phyloP scores from a whole-genome alignment of 2,888 invertebrate genomes.

The Drosophila barbarae region DNA sequence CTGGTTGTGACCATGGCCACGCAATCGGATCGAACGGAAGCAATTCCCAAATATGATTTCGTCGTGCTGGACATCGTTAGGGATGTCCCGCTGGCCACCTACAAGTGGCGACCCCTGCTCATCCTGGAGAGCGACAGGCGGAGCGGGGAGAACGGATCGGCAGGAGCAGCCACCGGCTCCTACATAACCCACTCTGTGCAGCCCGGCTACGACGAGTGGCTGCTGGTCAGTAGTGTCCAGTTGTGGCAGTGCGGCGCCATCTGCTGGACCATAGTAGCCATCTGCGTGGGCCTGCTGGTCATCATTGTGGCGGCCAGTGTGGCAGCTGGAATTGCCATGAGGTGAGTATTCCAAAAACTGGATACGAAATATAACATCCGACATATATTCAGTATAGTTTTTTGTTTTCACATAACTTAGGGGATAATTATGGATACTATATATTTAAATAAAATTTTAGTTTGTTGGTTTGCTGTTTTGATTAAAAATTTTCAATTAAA shows the following conservation, averaged over 20 bases:
- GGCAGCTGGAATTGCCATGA: conserved; percentile 77
- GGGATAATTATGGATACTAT: neutral
- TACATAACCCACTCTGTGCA: conserved; percentile 79
- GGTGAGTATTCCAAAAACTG: conserved; percentile 67
- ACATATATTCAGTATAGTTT: neutral
- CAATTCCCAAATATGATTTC: conserved; percentile 77
- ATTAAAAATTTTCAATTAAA: neutral
- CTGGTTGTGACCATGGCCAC: conserved; percentile 68
- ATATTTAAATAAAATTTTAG: neutral
- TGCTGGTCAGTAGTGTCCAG: conserved; percentile 74
- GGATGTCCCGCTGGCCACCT: conserved; percentile 37
- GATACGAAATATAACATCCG: conserved; percentile 1
- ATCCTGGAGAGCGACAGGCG: conserved; percentile 78
- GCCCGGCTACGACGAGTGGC: conserved; percentile 79
- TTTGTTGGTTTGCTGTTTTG: no score
- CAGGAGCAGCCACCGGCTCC: conserved; percentile 45
- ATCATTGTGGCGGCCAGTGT: conserved; percentile 77
- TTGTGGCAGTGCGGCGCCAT: conserved; percentile 78
- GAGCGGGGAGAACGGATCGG: neutral
- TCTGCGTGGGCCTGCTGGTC: conserved; percentile 74
- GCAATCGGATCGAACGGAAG: conserved; percentile 21
- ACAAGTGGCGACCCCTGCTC: conserved; percentile 78
- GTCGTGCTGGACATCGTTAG: conserved; percentile 78
- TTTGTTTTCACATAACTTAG: neutral
- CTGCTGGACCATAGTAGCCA: conserved; percentile 78